phyloP scores from a whole-genome alignment of 2,797 vertebrate species.

The Anabacerthia variegaticeps region DNA sequence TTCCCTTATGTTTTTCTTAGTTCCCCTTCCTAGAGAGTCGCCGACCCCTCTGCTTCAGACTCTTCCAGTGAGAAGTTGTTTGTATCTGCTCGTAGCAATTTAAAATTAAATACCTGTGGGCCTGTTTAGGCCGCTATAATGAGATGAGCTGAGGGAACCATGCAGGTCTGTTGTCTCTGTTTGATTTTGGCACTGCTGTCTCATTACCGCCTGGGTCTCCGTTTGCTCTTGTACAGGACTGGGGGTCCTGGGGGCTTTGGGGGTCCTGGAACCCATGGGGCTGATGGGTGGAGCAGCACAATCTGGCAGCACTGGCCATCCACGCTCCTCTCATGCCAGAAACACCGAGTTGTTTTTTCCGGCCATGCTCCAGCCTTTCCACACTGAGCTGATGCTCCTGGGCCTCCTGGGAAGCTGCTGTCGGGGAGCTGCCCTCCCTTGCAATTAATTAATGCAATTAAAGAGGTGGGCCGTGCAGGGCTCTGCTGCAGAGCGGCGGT shows the following conservation, averaged over 20 bases:
- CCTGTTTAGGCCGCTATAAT: fast-evolving
- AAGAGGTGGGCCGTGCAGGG: not conserved
- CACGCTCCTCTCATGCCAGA: not conserved
- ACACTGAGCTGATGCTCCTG: not conserved
- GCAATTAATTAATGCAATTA: slow-evolving; percentile 28
- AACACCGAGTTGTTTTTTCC: not conserved
- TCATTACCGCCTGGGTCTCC: fast-evolving
- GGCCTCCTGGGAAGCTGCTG: not conserved
- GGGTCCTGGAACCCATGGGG: fast-evolving
- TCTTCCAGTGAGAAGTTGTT: not conserved
- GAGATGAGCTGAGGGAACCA: not conserved
- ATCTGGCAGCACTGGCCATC: not conserved
- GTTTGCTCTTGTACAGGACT: not conserved
- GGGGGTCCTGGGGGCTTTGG: not conserved
- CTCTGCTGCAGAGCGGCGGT: not conserved
- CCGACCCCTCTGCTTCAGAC: not conserved
- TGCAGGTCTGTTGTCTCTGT: not conserved
- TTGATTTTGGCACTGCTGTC: fast-evolving
- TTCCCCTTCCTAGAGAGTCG: not conserved
- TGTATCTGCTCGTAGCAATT: not conserved
- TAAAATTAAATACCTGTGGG: not conserved
- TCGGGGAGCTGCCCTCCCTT: not conserved
- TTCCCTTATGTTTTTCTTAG: not conserved
- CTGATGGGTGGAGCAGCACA: not conserved
- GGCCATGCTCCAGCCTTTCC: fast-evolving